Conservation (phyloP, 2,113 vertebrate genomes). For the Dromiciops gliroides region DNA sequence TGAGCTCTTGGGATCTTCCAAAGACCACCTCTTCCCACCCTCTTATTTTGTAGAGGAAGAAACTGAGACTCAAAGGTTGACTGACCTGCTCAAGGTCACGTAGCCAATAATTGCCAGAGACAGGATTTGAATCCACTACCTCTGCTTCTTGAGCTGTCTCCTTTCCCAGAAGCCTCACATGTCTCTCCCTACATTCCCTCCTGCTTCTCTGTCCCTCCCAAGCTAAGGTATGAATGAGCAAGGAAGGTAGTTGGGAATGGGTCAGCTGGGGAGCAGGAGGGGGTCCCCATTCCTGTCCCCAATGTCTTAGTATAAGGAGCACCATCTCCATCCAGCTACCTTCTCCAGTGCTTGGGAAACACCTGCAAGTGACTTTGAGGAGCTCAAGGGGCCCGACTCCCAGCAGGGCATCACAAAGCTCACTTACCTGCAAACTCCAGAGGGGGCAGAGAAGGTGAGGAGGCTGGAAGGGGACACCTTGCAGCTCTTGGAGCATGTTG, state of each 20-base stretch:
- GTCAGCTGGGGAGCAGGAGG: background rate
- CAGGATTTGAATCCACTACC: background rate
- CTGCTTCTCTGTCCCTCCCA: background rate
- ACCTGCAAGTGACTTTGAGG: background rate
- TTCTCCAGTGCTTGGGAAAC: background rate
- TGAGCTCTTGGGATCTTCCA: background rate
- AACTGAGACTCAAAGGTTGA: background rate
- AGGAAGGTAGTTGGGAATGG: background rate
- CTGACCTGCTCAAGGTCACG: background rate
- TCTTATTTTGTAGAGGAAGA: background rate
- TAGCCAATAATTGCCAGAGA: background rate
- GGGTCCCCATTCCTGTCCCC: background rate
- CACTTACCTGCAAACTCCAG: conserved; percentile 58
- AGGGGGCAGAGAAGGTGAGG: background rate
- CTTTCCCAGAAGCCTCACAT: background rate
- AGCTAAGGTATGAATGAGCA: background rate
- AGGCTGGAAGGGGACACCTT: conserved; percentile 14
- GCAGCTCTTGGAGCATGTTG: background rate
- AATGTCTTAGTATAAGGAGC: background rate
- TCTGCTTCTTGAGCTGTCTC: background rate
- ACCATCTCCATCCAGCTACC: background rate
- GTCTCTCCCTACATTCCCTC: background rate
- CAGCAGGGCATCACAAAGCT: conserved; percentile 25
- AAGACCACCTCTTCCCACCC: background rate
- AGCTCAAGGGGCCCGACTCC: conserved; percentile 13